Percentiles rank a stretch among this genome's conserved stretches.
Conservation (phyloP, 1,140 invertebrate species). For the Panulirus ornatus region DNA sequence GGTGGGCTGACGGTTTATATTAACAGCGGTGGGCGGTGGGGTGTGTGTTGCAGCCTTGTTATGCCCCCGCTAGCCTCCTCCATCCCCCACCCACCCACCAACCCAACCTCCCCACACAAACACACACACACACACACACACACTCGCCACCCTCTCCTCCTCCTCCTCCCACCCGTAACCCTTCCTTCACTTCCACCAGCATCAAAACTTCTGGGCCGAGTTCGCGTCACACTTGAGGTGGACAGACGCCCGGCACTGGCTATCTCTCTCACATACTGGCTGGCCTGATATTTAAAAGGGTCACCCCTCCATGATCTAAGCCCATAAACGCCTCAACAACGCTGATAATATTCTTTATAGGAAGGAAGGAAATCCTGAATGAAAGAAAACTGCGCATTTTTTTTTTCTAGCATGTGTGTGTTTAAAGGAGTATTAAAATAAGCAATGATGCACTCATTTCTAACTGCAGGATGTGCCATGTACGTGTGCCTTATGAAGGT, state of each 20-base stretch:
- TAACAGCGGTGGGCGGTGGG: slow-evolving; percentile 65
- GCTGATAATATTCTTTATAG: no score
- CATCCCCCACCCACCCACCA: background rate
- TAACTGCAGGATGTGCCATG: no score
- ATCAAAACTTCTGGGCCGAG: slow-evolving; percentile 30
- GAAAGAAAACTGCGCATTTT: no score
- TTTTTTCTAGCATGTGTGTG: no score
- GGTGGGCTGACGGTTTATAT: slow-evolving; percentile 71
- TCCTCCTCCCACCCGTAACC: background rate
- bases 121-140: background rate
- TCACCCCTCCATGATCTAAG: no score
- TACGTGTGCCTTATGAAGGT: no score
- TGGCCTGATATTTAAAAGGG: background rate
- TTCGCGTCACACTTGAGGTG: slow-evolving; percentile 24
- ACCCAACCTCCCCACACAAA: background rate
- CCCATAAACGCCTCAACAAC: no score
- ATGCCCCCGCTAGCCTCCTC: background rate
- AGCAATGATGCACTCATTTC: no score
- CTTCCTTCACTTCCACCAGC: background rate
- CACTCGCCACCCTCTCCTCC: background rate
- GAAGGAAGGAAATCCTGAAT: no score
- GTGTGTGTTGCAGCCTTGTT: slow-evolving; percentile 58
- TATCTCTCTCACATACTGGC: background rate
- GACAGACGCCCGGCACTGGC: background rate
- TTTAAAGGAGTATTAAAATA: no score